Percentiles rank a stretch among this genome's conserved stretches.
Conservation (phyloP, 2,113 vertebrate species). For the Brevimyrus niger region DNA sequence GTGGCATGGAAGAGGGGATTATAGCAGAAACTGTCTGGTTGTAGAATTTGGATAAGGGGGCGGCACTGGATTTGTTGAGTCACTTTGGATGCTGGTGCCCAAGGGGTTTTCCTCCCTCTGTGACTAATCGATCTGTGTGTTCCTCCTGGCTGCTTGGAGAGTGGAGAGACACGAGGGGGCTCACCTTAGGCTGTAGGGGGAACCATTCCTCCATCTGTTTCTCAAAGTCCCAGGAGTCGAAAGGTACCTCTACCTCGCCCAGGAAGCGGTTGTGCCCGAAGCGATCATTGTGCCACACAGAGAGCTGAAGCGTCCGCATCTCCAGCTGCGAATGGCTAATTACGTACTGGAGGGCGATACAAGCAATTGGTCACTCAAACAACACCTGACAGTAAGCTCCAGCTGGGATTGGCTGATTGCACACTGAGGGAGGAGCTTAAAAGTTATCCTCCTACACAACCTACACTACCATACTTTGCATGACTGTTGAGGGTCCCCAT, state of each 20-base stretch:
- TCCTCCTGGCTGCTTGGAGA: background rate
- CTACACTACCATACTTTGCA: background rate
- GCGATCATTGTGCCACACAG: conserved; percentile 93
- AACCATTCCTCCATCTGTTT: conserved; percentile 81
- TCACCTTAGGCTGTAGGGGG: conserved; percentile 75
- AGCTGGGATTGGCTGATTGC: conserved; percentile 79
- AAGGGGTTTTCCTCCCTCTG: background rate
- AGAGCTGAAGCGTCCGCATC: conserved; percentile 84
- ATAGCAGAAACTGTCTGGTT: background rate
- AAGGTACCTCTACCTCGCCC: conserved; percentile 88
- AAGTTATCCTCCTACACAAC: background rate
- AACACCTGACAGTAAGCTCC: background rate
- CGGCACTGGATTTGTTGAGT: background rate
- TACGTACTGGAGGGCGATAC: conserved; percentile 67
- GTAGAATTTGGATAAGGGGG: background rate
- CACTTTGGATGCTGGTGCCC: background rate
- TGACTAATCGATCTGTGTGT: background rate
- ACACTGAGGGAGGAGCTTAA: conserved; percentile 58
- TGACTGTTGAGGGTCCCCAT: background rate
- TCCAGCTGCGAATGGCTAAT: conserved; percentile 94
- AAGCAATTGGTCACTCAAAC: background rate
- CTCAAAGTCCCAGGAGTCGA: conserved; percentile 93
- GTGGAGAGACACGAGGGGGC: conserved; percentile 24
- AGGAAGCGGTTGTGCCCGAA: conserved; percentile 92
- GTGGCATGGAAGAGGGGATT: background rate